Percentiles rank a stretch among this genome's conserved stretches.
phyloP scores from a whole-genome alignment of 2,797 vertebrate species.

The Cryptoprocta ferox region DNA sequence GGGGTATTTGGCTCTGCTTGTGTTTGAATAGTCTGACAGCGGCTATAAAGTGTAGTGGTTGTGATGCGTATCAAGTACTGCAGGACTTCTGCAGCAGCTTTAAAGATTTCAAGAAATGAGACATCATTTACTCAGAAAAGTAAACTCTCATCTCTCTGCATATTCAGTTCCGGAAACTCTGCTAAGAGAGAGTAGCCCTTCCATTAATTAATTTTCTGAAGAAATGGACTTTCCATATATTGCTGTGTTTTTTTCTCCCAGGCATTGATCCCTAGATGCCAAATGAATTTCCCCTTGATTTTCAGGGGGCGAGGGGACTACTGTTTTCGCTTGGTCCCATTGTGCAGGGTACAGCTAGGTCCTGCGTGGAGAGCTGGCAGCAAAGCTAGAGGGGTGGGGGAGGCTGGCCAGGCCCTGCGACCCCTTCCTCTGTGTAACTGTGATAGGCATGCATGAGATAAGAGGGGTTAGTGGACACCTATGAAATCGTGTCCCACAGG shows the following conservation, averaged over 20 bases:
- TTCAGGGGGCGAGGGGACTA: background rate
- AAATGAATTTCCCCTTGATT: background rate
- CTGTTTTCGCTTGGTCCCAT: background rate
- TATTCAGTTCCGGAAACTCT: background rate
- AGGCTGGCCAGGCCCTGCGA: accelerated
- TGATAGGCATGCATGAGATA: background rate
- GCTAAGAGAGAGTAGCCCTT: background rate
- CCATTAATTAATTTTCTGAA: background rate
- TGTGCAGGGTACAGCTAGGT: background rate
- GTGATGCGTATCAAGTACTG: slow-evolving; percentile 63
- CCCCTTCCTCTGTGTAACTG: background rate
- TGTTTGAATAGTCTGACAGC: slow-evolving; percentile 78
- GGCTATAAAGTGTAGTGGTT: slow-evolving; percentile 78
- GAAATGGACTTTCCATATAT: background rate
- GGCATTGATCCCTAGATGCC: background rate
- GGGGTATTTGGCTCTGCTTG: slow-evolving; percentile 72
- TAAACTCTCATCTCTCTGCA: background rate
- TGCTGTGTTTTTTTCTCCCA: background rate
- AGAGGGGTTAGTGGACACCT: background rate
- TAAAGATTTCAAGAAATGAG: slow-evolving; percentile 71
- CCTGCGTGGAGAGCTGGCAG: background rate
- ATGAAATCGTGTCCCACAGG: background rate
- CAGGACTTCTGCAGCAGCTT: slow-evolving; percentile 70
- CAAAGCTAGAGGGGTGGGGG: background rate
- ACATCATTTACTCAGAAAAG: slow-evolving; percentile 68